Conservation (phyloP, 2,888 invertebrate species). For the Ennomos erosarius region DNA sequence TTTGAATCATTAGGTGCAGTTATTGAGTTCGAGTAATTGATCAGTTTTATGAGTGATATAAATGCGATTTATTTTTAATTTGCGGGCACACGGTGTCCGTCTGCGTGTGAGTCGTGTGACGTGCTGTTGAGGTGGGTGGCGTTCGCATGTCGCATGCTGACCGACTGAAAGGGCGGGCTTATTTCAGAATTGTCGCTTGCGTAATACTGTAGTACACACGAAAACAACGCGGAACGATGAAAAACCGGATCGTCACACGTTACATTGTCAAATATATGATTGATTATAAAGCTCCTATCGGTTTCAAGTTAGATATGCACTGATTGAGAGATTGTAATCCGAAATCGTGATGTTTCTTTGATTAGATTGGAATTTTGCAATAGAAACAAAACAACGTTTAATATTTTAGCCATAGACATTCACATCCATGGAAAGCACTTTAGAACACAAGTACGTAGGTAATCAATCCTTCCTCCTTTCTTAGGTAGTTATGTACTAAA, state of each 20-base stretch:
- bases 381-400: neutral
- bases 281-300: constrained; percentile 40
- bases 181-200: constrained; percentile 55
- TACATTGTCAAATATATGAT: constrained; percentile 43
- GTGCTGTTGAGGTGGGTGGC: constrained; percentile 52
- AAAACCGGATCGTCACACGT: constrained; percentile 41
- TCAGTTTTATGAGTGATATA: constrained; percentile 34
- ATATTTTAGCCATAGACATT: no score
- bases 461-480: no score
- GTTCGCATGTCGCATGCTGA: constrained; percentile 42
- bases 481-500: no score
- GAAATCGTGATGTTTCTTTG: constrained; percentile 13
- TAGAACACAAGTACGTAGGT: no score
- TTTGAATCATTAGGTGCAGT: constrained; percentile 35
- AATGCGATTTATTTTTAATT: constrained; percentile 21
- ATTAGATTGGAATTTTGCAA: constrained; percentile 8
- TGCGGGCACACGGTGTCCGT: constrained; percentile 39
- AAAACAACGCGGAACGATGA: constrained; percentile 60
- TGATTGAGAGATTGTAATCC: constrained; percentile 23
- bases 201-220: constrained; percentile 62
- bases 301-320: constrained; percentile 12
- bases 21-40: constrained; percentile 28
- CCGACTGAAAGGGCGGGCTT: constrained; percentile 60
- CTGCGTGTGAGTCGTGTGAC: constrained; percentile 50
- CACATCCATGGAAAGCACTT: no score